A percentile compares a stretch with the other conserved stretches of the same genome.
Evolutionary conservation across 2,113 vertebrate genomes (phyloP).

Genomic region (Nipponia nippon): DNA sequence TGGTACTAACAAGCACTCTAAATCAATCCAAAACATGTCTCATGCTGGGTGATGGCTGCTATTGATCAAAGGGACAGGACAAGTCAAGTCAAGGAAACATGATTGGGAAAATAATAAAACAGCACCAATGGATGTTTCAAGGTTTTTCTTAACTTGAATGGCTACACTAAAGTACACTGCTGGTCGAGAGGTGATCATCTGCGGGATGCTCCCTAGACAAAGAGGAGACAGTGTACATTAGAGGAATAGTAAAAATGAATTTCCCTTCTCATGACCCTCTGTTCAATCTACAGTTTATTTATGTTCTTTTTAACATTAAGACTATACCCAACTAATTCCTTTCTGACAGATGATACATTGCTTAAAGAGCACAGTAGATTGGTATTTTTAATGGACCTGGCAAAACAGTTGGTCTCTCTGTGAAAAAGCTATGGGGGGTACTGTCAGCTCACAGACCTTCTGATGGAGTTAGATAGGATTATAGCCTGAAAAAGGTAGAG

Average conservation of each 20-base stretch:
- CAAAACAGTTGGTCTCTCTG: not conserved
- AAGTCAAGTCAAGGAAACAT: constrained; percentile 43
- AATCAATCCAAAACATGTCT: constrained; percentile 36
- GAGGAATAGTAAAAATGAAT: not conserved
- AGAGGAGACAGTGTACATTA: constrained; percentile 7
- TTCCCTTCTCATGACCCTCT: not conserved
- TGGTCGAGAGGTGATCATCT: not conserved
- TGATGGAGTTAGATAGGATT: not conserved
- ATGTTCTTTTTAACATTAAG: not conserved
- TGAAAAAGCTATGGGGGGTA: not conserved
- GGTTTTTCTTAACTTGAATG: not conserved
- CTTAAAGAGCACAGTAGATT: not conserved
- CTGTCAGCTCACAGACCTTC: not conserved
- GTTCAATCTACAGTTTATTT: not conserved
- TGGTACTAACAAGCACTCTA: constrained; percentile 16
- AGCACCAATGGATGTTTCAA: not conserved
- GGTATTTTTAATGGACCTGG: not conserved
- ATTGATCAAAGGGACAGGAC: constrained; percentile 43
- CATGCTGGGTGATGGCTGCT: not conserved
- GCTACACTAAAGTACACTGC: not conserved
- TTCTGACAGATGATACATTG: not conserved
- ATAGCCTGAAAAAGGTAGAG: not conserved
- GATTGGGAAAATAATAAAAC: constrained; percentile 50
- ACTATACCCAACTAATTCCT: not conserved
- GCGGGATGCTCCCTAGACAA: constrained; percentile 7